Evolutionary conservation across 2,888 invertebrate species (phyloP).

Genomic region (Tridacna gigas): DNA sequence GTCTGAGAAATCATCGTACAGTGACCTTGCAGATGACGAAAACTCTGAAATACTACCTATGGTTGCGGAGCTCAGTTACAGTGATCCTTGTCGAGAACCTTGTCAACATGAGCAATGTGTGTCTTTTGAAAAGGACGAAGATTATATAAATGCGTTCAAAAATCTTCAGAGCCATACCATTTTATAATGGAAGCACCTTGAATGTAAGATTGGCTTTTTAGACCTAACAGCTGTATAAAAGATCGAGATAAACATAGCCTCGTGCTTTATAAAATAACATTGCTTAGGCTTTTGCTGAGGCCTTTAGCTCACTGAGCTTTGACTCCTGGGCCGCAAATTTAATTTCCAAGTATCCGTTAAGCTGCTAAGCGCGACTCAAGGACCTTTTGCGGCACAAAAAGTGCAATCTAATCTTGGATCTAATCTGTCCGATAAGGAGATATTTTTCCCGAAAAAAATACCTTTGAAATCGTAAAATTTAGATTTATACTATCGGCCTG

Average conservation of each 20-base stretch:
- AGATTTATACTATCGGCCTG: too few relatives aligned
- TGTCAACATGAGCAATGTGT: slow-evolving; percentile 6
- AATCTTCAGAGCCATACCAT: slow-evolving; percentile 42
- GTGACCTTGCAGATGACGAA: slow-evolving; percentile 53
- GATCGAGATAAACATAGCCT: background rate
- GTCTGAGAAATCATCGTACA: slow-evolving; percentile 40
- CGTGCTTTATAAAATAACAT: background rate
- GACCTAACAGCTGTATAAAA: background rate
- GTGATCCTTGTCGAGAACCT: background rate
- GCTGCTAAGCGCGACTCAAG: too few relatives aligned
- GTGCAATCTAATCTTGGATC: too few relatives aligned
- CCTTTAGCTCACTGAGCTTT: too few relatives aligned
- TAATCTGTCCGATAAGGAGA: too few relatives aligned
- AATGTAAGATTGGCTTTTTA: background rate
- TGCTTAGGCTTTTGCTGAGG: background rate
- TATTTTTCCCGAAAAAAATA: too few relatives aligned
- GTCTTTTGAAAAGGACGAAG: slow-evolving; percentile 46
- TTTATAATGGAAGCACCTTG: background rate
- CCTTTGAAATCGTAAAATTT: too few relatives aligned
- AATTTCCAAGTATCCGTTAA: too few relatives aligned
- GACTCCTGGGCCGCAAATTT: too few relatives aligned
- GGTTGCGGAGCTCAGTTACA: background rate
- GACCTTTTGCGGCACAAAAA: too few relatives aligned
- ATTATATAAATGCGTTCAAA: slow-evolving; percentile 47
- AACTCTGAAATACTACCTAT: slow-evolving; percentile 30